Conservation (phyloP, 2,113 vertebrate species). For the Eira barbara region DNA sequence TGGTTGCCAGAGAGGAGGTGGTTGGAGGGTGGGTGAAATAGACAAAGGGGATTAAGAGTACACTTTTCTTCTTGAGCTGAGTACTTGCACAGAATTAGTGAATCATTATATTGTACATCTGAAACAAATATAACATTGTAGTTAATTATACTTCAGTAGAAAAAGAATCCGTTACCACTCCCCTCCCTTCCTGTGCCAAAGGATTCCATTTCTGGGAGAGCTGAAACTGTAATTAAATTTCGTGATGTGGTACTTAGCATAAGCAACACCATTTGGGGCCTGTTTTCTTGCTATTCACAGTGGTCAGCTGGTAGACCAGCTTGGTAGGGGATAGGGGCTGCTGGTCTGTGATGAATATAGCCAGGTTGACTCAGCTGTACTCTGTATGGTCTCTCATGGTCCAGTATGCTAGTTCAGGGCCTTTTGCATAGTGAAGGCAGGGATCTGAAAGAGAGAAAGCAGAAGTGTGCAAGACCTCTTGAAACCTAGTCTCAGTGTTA, state of each 20-base stretch:
- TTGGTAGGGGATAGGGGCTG: not conserved
- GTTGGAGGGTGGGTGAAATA: not conserved
- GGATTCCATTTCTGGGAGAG: not conserved
- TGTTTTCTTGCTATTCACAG: not conserved
- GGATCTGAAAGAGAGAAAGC: not conserved
- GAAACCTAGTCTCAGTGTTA: not conserved
- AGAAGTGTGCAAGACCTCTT: not conserved
- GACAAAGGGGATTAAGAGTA: not conserved
- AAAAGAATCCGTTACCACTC: not conserved
- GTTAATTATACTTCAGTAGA: not conserved
- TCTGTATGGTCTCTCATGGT: not conserved
- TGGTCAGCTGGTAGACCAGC: not conserved
- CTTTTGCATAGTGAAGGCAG: not conserved
- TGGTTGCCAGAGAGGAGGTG: not conserved
- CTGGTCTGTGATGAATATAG: not conserved
- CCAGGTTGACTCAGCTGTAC: not conserved
- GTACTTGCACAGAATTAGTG: not conserved
- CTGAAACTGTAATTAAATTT: not conserved
- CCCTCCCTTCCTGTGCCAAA: too few species aligned
- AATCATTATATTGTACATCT: not conserved
- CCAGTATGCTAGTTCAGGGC: not conserved
- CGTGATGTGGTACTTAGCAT: not conserved
- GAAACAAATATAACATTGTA: not conserved
- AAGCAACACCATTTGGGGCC: not conserved
- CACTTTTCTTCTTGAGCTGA: not conserved